Evolutionary conservation across 2,888 invertebrate genomes (phyloP), one percentile per base, ranked within the genome.

Genomic region (Spodoptera exigua): DNA sequence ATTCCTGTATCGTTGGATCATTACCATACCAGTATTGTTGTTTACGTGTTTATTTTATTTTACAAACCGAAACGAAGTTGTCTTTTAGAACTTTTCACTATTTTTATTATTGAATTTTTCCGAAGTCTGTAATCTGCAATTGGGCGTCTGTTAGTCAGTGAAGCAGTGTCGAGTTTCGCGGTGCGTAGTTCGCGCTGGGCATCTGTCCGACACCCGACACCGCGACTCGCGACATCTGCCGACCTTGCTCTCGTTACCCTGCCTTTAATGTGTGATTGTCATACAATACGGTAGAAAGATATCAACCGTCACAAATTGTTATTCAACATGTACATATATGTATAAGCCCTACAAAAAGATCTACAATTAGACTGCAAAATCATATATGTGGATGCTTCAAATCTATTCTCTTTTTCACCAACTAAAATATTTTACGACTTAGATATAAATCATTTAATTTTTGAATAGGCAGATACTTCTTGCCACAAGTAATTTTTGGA

Each of bases 201-300:
- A 61, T 59, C 54, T 59, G 65, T 66, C 79, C 76, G 78, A 63
- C 74, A 86, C 60, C 61, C 59, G 80, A 84, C 76, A 82, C 81
- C 78, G 73, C 66, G 51, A 63, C 79, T 81, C 78, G 73, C 66
- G 51, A 63, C 79, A 77, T 82, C 80, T 83, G 84, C 70, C 71
- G 80, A 47, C 84, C 83, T 83, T 79, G 83, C 69, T 73, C 82
- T 72, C 62, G 55, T 73, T 73, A 59, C 44, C 14, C 14, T 37
- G 32, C 34, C 48, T 66, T 53, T 53, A 61, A 67, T 67, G 52
- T 35, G 53, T 44, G 61, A 39, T 52, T 51, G 35, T 18, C 34
- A 11, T 2, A 45, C 46, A 40, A 37, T 46, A 40, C 48, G 49
- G 21, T n/a, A n/a, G 18, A 5, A 27, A 5, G 7, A 27, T 7